A percentile compares a stretch with the other conserved stretches of the same genome.
phyloP scores from a whole-genome alignment of 2,888 invertebrate genomes.

The Asteroscopus sphinx region DNA sequence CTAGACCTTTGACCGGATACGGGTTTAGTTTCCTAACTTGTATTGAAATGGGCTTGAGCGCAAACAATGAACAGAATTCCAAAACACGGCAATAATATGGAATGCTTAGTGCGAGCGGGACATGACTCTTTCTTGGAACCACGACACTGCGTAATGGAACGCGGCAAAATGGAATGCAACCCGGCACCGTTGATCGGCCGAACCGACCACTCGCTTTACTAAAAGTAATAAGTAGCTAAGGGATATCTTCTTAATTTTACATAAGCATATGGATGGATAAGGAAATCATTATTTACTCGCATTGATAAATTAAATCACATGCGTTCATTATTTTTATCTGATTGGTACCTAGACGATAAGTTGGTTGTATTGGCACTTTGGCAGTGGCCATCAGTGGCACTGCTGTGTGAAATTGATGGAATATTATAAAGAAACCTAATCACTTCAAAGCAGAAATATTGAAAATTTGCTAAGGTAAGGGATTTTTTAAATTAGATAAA shows the following conservation, averaged over 20 bases:
- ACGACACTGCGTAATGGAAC: conserved; percentile 83
- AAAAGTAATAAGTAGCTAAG: conserved; percentile 56
- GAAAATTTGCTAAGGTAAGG: no score
- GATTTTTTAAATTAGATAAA: no score
- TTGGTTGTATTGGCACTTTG: no score
- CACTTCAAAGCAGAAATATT: no score
- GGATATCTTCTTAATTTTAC: conserved; percentile 29
- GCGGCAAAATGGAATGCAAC: conserved; percentile 85
- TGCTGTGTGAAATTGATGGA: no score
- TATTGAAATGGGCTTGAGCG: conserved; percentile 81
- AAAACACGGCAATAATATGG: conserved; percentile 83
- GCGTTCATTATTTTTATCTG: no score
- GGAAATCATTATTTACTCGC: conserved; percentile 15
- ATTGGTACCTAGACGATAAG: no score
- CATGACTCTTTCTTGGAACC: conserved; percentile 85
- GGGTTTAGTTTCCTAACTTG: conserved; percentile 75
- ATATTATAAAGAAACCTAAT: no score
- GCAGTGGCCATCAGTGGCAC: no score
- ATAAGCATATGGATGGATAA: conserved; percentile 4
- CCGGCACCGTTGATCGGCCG: conserved; percentile 63
- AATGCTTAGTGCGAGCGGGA: conserved; percentile 85
- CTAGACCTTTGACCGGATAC: conserved; percentile 78
- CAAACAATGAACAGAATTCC: conserved; percentile 87
- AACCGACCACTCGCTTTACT: conserved; percentile 59
- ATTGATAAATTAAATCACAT: conserved; percentile 5